Percentiles rank a stretch among this genome's conserved stretches.
These are phyloP conservation scores for Troglohyphantes excavatus DNA, from an alignment of 2,888 invertebrate species.

Conservation along the genomic window DNA sequence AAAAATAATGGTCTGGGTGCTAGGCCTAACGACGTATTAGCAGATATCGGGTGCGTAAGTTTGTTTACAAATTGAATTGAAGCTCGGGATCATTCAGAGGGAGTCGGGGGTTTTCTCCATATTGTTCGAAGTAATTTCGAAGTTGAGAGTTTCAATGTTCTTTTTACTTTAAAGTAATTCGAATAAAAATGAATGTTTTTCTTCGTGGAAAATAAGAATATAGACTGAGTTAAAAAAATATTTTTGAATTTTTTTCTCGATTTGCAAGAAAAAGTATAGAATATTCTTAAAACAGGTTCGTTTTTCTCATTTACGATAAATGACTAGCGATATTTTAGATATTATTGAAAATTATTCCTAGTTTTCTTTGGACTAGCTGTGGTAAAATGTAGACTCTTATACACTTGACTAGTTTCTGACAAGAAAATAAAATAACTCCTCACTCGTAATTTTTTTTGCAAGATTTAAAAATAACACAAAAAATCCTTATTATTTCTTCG, in stretches of 20 bases:
- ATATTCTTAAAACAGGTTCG: too few species aligned
- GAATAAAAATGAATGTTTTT: not conserved
- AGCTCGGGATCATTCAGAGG: constrained; percentile 11
- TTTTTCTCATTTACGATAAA: not conserved
- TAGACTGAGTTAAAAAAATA: not conserved
- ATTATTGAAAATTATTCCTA: not conserved
- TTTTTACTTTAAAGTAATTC: not conserved
- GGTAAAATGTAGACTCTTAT: not conserved
- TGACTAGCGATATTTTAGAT: not conserved
- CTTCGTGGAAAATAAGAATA: too few species aligned
- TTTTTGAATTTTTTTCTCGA: not conserved
- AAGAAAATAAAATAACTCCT: not conserved
- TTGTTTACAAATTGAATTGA: constrained; percentile 44
- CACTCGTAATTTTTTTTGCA: too few species aligned
- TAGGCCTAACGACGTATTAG: constrained; percentile 25
- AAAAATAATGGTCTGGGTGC: not conserved
- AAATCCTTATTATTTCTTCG: not conserved
- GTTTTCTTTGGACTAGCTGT: not conserved
- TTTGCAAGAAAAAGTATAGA: too few species aligned
- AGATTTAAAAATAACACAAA: not conserved
- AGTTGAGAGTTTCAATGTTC: not conserved
- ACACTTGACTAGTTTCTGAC: not conserved
- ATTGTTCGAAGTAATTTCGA: constrained; percentile 14
- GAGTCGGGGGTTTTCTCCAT: constrained; percentile 26
- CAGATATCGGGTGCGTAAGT: constrained; percentile 4